Base-by-base conservation (phyloP, 2,113 vertebrate genomes). In the Sander vitreus region DNA sequence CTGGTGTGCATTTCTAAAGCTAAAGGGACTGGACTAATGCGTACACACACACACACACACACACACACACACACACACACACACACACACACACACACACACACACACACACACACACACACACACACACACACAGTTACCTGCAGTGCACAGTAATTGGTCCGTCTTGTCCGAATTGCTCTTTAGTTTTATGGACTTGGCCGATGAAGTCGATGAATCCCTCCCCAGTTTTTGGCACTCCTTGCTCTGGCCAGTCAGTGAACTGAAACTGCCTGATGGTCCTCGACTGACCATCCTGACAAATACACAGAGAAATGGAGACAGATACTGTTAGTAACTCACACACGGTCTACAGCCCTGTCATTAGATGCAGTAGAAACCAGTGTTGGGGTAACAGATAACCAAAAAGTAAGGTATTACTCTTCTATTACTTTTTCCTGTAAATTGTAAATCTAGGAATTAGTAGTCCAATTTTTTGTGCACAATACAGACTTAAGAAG, bases 261-360 rank as follows among this genome's bases (percentile, higher is more conserved):
- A 99, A 99, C 95, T 99, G 98, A 94, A 99, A 99, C 95, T 99
- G 98, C 74, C 98, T 96, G 89, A 99, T 99, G 47, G 98, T 99
- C 90, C 97, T 96, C 0, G 98, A 99, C 88, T 99, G 98, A 69
- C 98, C 98, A 1, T 99, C 98, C 98, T 99, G 88, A 67, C 14
- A 5, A 57, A 83, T 33, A 63, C n/a, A 80, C 36, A 73, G 39
- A 25, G 5, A 57, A 47, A 81, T 27, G 36, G 27, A 73, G 36
- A 73, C 12, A 65, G 30, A 65, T 14, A 10, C 21, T n/a, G 43
- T 36, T 4, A 67, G 0, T 30, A 33, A 59, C 8, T 50, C 57
- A 54, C 10, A 1, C 50, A 57, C 18, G 48, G 43, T 25, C 25
- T 36, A 48, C 5, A 72, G 45, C 14, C 7, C 43, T 51, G 5